Conservation (phyloP, 2,113 vertebrate genomes). For the Bothrops jararaca region DNA sequence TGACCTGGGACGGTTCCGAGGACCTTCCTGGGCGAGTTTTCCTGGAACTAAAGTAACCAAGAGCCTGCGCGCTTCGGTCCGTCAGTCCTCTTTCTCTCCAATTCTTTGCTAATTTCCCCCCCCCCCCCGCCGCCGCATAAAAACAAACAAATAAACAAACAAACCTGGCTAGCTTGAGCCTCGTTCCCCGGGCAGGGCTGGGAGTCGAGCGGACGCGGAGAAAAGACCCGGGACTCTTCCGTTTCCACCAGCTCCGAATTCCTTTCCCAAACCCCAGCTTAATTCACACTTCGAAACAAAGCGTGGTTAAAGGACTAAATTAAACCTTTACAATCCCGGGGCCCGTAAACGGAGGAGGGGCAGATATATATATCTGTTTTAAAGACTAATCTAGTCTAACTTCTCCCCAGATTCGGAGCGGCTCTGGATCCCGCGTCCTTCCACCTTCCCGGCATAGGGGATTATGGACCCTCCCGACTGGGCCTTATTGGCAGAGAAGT, state of each 20-base stretch:
- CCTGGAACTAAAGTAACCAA: too few relatives aligned
- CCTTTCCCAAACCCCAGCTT: not conserved
- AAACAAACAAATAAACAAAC: too few relatives aligned
- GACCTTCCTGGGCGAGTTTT: too few relatives aligned
- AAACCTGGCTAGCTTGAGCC: too few relatives aligned
- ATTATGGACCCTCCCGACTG: not conserved
- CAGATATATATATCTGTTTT: too few relatives aligned
- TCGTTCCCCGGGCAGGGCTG: accelerated
- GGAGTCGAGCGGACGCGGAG: not conserved
- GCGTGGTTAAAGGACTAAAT: not conserved
- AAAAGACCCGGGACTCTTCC: not conserved
- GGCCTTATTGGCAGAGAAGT: not conserved
- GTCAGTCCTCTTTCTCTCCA: too few relatives aligned
- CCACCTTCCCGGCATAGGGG: not conserved
- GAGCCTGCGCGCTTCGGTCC: too few relatives aligned
- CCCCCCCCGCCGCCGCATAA: too few relatives aligned
- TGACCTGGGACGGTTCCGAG: too few relatives aligned
- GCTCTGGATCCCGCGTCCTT: not conserved
- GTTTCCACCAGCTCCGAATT: not conserved
- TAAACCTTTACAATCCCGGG: not conserved
- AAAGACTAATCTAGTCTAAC: not conserved
- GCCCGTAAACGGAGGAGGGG: not conserved
- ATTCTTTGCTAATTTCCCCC: not conserved
- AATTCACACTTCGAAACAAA: not conserved
- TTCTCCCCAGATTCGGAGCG: not conserved